phyloP scores from a whole-genome alignment of 2,888 invertebrate species.

The Scaptomyza reducta region DNA sequence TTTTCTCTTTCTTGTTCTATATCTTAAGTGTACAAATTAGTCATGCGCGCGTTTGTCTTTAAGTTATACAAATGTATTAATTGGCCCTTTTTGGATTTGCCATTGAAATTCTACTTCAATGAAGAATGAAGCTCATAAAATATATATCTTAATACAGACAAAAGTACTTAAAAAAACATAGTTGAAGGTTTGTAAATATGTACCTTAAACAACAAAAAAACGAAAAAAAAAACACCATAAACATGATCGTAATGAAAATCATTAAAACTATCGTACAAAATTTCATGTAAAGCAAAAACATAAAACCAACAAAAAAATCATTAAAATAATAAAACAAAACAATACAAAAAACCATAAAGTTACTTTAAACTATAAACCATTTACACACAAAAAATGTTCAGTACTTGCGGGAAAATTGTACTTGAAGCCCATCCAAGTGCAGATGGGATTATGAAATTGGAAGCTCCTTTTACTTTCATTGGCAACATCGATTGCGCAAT shows the following conservation, averaged over 20 bases:
- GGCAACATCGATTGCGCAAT: slow-evolving; percentile 50
- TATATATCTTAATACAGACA: slow-evolving; percentile 5
- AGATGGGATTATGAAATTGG: slow-evolving; percentile 2
- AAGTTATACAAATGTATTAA: slow-evolving; percentile 61
- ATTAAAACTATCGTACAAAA: slow-evolving; percentile 57
- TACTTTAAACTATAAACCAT: slow-evolving; percentile 33
- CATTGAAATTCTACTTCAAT: slow-evolving; percentile 63
- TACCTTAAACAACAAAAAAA: slow-evolving; percentile 16
- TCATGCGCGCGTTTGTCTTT: slow-evolving; percentile 79
- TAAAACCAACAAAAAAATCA: slow-evolving; percentile 33
- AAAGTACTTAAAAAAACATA: slow-evolving; percentile 11
- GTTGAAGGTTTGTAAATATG: slow-evolving; percentile 68
- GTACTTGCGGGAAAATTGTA: slow-evolving; percentile 10
- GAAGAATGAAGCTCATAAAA: slow-evolving; percentile 49
- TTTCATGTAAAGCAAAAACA: slow-evolving; percentile 52
- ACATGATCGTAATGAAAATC: slow-evolving; percentile 50
- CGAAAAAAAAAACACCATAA: slow-evolving; percentile 14
- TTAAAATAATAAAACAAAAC: slow-evolving; percentile 45
- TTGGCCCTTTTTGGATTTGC: slow-evolving; percentile 53
- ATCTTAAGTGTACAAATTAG: slow-evolving; percentile 82
- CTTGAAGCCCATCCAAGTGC: slow-evolving; percentile 22
- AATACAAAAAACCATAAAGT: slow-evolving; percentile 30
- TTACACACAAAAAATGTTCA: slow-evolving; percentile 1
- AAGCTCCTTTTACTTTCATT: slow-evolving; percentile 55
- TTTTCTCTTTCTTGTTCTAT: slow-evolving; percentile 9